Evolutionary conservation across 2,113 vertebrate species (phyloP), one percentile per base, ranked within the genome.

Genomic region (Gulo gulo): DNA sequence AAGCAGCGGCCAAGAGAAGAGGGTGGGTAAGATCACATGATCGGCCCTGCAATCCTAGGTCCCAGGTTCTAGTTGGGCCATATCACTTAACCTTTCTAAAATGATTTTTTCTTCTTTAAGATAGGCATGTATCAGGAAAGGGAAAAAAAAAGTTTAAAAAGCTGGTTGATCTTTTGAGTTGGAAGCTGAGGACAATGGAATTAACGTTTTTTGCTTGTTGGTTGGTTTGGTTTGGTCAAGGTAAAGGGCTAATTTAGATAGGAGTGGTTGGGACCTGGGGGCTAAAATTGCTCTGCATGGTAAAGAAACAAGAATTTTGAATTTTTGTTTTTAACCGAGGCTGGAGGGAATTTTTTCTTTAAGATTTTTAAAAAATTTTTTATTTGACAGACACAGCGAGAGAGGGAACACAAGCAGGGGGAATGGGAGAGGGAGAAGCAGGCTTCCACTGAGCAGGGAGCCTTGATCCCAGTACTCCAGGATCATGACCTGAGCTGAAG

Each of bases 1-100:
- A 76, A n/a, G 23, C 50, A 26, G 0, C 1, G 3, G 50, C 14
- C 6, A 7, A 0, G 0, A 23, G 52, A 36, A 24, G 36, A 42
- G 24, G 11, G 21, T 2, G n/a, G 21, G 0, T 31, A 42, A 3
- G 34, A 45, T 65, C 31, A 0, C 14, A 4, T 11, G 50, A 42
- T 15, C 26, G 59, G 79, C 42, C 59, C 71, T 63, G 67, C 71
- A 88, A 31, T 31, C 63, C 24, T 36, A 42, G 84, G 12, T 20
- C 57, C 26, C 26, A 50, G 55, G 24, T 50, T 90, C 47, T 23
- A 26, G 34, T 11, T 90, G 47, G 39, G 42, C 36, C 34, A 79
- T 34, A 39, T 65, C 59, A 26, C 9, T 24, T 73, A 2, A 55
- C 39, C 52, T 76, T 79, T 42, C 50, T 63, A 50, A 47, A 9